Percentiles rank a stretch among this genome's conserved stretches.
These are phyloP conservation scores for Sialis fuliginosa DNA, from an alignment of 2,888 invertebrate species.

Conservation along the genomic window DNA sequence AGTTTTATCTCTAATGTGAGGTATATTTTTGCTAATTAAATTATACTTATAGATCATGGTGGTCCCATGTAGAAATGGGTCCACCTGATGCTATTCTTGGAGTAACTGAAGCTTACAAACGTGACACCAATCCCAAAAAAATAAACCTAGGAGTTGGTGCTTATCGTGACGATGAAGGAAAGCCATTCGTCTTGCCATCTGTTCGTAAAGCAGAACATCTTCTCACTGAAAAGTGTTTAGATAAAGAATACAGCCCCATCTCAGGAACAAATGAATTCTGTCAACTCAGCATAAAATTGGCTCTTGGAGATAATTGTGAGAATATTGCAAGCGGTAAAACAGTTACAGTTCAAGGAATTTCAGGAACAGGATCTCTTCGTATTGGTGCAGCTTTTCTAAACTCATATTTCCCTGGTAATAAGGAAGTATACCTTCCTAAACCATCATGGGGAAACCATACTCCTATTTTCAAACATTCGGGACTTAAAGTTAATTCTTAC, in stretches of 20 bases:
- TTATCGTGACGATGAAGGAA: conserved; percentile 93
- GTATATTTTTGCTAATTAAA: not conserved
- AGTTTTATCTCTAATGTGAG: too few relatives aligned
- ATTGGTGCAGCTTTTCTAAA: conserved; percentile 79
- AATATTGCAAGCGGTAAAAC: conserved; percentile 49
- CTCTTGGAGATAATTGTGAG: conserved; percentile 63
- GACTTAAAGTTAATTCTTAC: conserved; percentile 73
- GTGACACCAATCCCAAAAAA: conserved; percentile 79
- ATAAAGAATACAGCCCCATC: conserved; percentile 94
- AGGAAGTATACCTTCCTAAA: conserved; percentile 72
- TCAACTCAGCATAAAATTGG: conserved; percentile 66
- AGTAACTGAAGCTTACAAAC: conserved; percentile 89
- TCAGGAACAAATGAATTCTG: conserved; percentile 72
- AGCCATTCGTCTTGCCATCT: conserved; percentile 85
- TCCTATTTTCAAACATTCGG: conserved; percentile 81
- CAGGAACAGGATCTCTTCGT: conserved; percentile 93
- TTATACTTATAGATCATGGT: conserved; percentile 50
- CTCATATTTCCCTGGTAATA: conserved; percentile 59
- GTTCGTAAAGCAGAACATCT: conserved; percentile 73
- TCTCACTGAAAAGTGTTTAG: conserved; percentile 46
- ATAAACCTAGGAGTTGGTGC: conserved; percentile 94
- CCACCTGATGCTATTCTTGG: conserved; percentile 97
- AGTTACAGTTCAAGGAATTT: conserved; percentile 72
- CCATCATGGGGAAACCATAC: conserved; percentile 99
- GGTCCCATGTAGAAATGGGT: conserved; percentile 83